Conservation (phyloP, 1,140 invertebrate species). For the Panagrolaimus sp. region DNA sequence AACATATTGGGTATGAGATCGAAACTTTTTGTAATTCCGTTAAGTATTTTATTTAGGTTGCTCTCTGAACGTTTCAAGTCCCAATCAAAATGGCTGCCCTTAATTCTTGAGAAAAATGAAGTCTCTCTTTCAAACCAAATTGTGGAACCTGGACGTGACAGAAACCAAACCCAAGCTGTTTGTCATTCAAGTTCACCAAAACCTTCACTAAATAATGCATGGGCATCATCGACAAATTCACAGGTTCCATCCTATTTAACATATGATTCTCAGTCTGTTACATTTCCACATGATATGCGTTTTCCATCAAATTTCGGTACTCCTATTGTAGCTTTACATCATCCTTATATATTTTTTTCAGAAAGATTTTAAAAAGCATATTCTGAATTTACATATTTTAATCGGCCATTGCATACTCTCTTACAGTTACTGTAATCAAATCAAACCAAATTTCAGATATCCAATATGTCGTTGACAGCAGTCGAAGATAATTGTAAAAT, state of each 20-base stretch:
- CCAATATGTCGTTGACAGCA: too few species aligned
- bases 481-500: too few species aligned
- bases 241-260: conserved; percentile 46
- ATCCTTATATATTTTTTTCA: too few species aligned
- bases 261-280: conserved; percentile 29
- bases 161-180: background rate
- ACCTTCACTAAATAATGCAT: background rate
- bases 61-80: conserved; percentile 5
- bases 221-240: conserved; percentile 7
- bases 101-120: background rate
- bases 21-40: too few species aligned
- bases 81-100: background rate
- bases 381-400: too few species aligned
- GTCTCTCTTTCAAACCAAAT: background rate
- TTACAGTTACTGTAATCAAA: too few species aligned
- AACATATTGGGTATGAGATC: conserved; percentile 31
- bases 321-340: conserved; percentile 47
- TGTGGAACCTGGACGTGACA: background rate
- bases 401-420: too few species aligned
- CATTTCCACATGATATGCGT: conserved; percentile 28
- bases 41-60: background rate
- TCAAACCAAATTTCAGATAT: too few species aligned
- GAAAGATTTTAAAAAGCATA: too few species aligned
- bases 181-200: background rate
- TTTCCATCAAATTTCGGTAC: conserved; percentile 49